Conservation (phyloP, 2,797 vertebrate species). For the Propithecus perrieri region DNA sequence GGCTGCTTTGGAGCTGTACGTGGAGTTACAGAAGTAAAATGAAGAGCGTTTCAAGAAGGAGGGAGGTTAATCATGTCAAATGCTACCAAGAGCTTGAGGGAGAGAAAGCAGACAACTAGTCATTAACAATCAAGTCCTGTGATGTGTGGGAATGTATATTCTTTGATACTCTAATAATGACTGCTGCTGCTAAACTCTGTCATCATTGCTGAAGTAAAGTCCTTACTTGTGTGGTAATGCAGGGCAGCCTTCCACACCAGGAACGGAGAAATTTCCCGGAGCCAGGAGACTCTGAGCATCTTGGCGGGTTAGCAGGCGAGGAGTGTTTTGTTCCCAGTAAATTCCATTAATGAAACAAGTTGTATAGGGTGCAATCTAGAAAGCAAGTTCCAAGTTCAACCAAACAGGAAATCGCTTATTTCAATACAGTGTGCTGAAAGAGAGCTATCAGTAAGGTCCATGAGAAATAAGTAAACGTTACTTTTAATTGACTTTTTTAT, state of each 20-base stretch:
- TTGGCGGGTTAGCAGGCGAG: constrained; percentile 91
- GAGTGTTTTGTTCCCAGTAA: constrained; percentile 97
- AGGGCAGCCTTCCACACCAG: constrained; percentile 89
- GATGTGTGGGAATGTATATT: neutral
- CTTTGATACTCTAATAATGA: neutral
- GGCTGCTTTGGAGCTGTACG: neutral
- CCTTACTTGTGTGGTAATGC: constrained; percentile 94
- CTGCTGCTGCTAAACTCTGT: neutral
- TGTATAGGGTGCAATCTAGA: constrained; percentile 96
- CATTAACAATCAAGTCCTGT: neutral
- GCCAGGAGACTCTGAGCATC: constrained; percentile 92
- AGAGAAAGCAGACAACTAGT: neutral
- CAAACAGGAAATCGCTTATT: neutral
- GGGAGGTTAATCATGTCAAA: neutral
- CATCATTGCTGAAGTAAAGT: neutral
- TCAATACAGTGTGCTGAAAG: neutral
- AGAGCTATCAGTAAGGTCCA: neutral
- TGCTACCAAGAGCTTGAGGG: neutral
- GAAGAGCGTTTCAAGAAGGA: neutral
- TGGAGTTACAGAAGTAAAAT: neutral
- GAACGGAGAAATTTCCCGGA: constrained; percentile 80
- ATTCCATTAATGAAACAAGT: constrained; percentile 98
- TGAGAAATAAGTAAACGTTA: neutral
- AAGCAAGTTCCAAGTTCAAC: constrained; percentile 65
- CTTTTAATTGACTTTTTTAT: neutral